These are phyloP conservation scores for Spilosoma lubricipeda DNA, from an alignment of 2,888 invertebrate genomes.

Conservation along the genomic window DNA sequence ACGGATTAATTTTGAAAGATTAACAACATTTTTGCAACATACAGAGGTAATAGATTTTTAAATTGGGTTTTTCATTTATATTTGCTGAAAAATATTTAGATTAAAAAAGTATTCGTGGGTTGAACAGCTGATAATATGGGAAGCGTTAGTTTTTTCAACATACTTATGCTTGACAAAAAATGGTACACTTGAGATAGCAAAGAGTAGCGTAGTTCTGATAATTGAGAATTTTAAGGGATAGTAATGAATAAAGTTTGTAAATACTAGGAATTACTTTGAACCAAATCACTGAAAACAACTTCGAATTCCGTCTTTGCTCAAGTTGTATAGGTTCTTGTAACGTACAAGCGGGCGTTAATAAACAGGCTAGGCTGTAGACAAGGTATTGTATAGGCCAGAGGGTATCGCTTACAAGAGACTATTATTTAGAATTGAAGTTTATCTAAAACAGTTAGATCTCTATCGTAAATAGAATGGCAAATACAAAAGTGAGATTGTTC, in stretches of 20 bases:
- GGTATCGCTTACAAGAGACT: neutral
- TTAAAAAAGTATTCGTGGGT: neutral
- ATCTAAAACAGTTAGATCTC: neutral
- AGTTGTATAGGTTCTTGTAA: neutral
- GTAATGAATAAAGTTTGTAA: neutral
- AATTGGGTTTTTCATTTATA: neutral
- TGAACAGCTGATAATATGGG: neutral
- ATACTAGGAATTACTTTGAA: neutral
- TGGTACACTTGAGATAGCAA: neutral
- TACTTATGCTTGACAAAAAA: neutral
- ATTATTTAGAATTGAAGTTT: neutral
- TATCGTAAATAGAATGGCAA: neutral
- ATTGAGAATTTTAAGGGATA: neutral
- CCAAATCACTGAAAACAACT: neutral
- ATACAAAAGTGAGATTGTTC: neutral
- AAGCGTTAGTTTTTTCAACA: neutral
- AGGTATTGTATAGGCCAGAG: neutral
- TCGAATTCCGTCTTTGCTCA: neutral
- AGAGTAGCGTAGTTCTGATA: neutral
- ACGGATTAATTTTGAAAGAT: neutral
- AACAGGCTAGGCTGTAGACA: neutral
- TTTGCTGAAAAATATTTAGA: neutral
- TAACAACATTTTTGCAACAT: neutral
- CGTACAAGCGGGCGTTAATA: neutral
- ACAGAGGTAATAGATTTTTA: neutral